Evolutionary conservation across 2,888 invertebrate species (phyloP).

Genomic region (Rhogogaster chlorosoma): DNA sequence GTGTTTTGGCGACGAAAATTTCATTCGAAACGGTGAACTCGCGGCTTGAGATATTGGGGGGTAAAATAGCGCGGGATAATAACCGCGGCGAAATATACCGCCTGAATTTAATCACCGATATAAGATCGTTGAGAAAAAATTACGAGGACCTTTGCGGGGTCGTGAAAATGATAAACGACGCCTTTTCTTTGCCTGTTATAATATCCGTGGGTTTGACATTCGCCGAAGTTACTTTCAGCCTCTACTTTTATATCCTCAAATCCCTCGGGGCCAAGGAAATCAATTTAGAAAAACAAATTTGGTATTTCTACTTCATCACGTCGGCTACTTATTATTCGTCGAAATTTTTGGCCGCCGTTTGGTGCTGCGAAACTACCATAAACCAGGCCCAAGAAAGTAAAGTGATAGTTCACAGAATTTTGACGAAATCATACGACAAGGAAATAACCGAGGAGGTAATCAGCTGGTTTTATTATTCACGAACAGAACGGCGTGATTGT

Average conservation of each 20-base stretch:
- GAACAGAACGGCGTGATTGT: background rate
- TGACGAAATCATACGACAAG: slow-evolving; percentile 61
- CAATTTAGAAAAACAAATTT: slow-evolving; percentile 64
- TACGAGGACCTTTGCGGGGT: slow-evolving; percentile 65
- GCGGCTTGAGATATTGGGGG: slow-evolving; percentile 60
- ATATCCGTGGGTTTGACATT: slow-evolving; percentile 64
- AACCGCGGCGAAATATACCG: background rate
- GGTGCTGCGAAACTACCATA: slow-evolving; percentile 66
- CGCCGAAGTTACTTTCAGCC: slow-evolving; percentile 66
- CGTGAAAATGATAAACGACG: slow-evolving; percentile 62
- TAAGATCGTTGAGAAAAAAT: slow-evolving; percentile 64
- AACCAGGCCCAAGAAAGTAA: slow-evolving; percentile 64
- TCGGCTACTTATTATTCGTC: slow-evolving; percentile 65
- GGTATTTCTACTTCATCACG: slow-evolving; percentile 65
- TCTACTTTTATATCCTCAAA: slow-evolving; percentile 68
- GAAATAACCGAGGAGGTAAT: slow-evolving; percentile 66
- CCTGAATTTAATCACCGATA: slow-evolving; percentile 62
- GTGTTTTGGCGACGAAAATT: slow-evolving; percentile 61
- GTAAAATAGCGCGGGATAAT: slow-evolving; percentile 46
- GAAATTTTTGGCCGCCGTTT: slow-evolving; percentile 64
- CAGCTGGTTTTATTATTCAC: background rate
- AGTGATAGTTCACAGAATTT: slow-evolving; percentile 64
- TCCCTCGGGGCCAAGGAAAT: slow-evolving; percentile 56
- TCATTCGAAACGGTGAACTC: slow-evolving; percentile 65
- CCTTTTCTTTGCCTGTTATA: slow-evolving; percentile 64